Evolutionary conservation across 2,113 vertebrate species (phyloP).

Genomic region (Cygnus buccinator): DNA sequence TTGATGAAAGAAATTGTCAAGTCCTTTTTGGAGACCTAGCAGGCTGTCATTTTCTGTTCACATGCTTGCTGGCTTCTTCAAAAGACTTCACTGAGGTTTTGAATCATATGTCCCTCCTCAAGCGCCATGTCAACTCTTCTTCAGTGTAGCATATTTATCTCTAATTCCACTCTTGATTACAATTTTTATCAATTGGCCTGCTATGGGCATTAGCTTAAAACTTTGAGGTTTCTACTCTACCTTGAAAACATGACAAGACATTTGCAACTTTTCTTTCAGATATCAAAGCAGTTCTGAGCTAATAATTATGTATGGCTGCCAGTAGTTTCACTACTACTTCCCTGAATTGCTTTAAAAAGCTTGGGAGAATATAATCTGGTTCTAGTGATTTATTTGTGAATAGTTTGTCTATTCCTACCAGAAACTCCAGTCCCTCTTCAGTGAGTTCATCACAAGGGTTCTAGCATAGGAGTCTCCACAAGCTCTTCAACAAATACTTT

Average conservation of each 20-base stretch:
- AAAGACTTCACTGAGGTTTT: not conserved
- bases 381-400: not conserved
- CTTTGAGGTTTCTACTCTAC: not conserved
- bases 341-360: not conserved
- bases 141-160: not conserved
- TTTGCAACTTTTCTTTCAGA: not conserved
- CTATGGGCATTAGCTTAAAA: not conserved
- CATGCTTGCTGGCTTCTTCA: slow-evolving; percentile 1
- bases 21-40: not conserved
- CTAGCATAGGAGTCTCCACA: not conserved
- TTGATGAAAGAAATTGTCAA: slow-evolving; percentile 8
- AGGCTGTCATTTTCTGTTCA: slow-evolving; percentile 1
- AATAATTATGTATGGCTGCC: not conserved
- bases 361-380: not conserved
- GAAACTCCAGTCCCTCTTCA: not conserved
- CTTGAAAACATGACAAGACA: not conserved
- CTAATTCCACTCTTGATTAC: not conserved
- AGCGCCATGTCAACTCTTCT: not conserved
- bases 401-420: not conserved
- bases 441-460: not conserved
- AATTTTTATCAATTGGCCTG: not conserved
- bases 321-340: not conserved
- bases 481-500: not conserved
- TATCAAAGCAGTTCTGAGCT: slow-evolving; percentile 6
- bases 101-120: not conserved